A percentile compares a stretch with the other conserved stretches of the same genome.
Evolutionary conservation across 2,797 vertebrate genomes (phyloP).

Genomic region (Enteromius paludinosus): DNA sequence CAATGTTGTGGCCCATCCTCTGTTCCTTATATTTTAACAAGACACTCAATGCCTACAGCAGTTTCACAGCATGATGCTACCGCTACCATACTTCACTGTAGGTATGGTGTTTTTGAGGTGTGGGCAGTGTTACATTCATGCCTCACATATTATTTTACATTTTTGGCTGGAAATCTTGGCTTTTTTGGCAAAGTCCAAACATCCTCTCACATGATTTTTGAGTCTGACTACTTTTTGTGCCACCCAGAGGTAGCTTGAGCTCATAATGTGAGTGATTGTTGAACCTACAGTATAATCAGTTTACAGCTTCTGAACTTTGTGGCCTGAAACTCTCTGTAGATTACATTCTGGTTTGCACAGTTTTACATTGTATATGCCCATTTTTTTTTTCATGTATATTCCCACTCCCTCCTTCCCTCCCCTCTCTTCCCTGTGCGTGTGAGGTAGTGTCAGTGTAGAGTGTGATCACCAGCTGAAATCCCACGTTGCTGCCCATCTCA

Average conservation of each 20-base stretch:
- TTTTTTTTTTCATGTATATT: not conserved
- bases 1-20: not conserved
- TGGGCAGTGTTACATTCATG: slow-evolving; percentile 16
- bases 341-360: slow-evolving; percentile 5
- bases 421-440: slow-evolving; percentile 11
- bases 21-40: slow-evolving; percentile 22
- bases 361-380: not conserved
- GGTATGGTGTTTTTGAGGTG: slow-evolving; percentile 6
- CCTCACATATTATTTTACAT: slow-evolving; percentile 15
- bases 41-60: slow-evolving; percentile 8
- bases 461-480: slow-evolving; percentile 65
- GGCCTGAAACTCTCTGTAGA: not conserved
- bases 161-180: not conserved
- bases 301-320: not conserved
- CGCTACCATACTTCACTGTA: not conserved
- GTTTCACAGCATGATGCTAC: slow-evolving; percentile 26
- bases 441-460: slow-evolving; percentile 55
- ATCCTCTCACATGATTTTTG: slow-evolving; percentile 8
- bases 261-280: not conserved
- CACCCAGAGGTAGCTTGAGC: slow-evolving; percentile 5
- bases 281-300: slow-evolving; percentile 17
- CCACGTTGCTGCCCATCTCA: slow-evolving; percentile 59
- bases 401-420: not conserved
- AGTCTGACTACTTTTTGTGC: not conserved
- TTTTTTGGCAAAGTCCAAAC: slow-evolving; percentile 26